Conservation (phyloP, 35 echinoderm and acorn worm genomes). For the Nesometra sesokonis region DNA sequence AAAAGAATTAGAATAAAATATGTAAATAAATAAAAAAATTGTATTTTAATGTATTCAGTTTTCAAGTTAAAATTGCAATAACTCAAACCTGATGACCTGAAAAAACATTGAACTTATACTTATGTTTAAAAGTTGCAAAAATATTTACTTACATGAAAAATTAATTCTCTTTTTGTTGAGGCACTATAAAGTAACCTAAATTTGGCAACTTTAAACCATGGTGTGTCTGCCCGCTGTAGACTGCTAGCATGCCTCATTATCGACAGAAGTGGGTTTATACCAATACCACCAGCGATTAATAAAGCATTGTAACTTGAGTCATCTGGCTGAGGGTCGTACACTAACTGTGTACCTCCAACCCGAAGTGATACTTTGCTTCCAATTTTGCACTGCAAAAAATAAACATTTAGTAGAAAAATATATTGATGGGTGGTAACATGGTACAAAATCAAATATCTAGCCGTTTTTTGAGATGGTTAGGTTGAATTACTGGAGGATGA, state of each 20-base stretch:
- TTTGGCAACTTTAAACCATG: background rate
- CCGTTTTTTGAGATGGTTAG: background rate
- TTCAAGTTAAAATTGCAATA: no score
- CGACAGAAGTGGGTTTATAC: slow-evolving; percentile 87
- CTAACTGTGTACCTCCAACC: slow-evolving; percentile 73
- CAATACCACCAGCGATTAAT: slow-evolving; percentile 89
- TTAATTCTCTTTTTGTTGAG: slow-evolving; percentile 45
- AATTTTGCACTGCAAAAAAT: slow-evolving; percentile 43
- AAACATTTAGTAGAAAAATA: background rate
- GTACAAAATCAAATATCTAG: no score
- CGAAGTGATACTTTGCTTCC: slow-evolving; percentile 51
- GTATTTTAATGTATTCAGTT: no score
- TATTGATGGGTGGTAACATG: background rate
- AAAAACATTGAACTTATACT: no score
- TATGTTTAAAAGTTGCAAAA: background rate
- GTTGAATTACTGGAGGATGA: background rate
- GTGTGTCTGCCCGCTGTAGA: slow-evolving; percentile 9
- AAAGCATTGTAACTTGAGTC: slow-evolving; percentile 56
- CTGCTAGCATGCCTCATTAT: slow-evolving; percentile 52
- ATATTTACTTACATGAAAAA: slow-evolving; percentile 63
- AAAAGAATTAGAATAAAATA: no score
- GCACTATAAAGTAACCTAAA: slow-evolving; percentile 78
- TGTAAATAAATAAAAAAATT: no score
- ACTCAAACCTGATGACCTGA: no score
- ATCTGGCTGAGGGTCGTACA: slow-evolving; percentile 60